Evolutionary conservation across 2,888 invertebrate species (phyloP).

Genomic region (Melangyna quadrimaculata): DNA sequence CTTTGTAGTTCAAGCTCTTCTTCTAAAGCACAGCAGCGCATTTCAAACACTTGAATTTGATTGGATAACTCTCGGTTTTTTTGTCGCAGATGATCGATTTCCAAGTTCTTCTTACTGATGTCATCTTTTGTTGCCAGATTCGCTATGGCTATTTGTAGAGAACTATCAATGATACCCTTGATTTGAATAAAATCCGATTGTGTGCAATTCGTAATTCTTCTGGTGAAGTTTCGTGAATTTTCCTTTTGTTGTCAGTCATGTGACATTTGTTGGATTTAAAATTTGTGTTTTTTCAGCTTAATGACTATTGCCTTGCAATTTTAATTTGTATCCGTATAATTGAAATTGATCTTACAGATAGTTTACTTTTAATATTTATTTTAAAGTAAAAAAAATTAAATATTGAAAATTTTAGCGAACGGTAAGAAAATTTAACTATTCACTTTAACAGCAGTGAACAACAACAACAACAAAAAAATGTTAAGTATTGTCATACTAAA

Average conservation of each 20-base stretch:
- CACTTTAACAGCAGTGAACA: no score
- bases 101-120: not conserved
- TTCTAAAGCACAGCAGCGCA: not conserved
- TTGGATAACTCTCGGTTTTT: not conserved
- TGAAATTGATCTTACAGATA: no score
- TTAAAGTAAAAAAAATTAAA: no score
- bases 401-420: no score
- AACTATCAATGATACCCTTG: not conserved
- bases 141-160: not conserved
- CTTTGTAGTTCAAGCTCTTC: not conserved
- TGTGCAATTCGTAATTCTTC: not conserved
- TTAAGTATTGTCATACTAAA: no score
- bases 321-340: no score
- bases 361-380: no score
- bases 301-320: no score
- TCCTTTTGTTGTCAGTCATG: not conserved
- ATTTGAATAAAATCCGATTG: not conserved
- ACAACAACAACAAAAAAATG: no score
- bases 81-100: not conserved
- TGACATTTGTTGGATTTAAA: no score
- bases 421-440: no score
- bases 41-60: not conserved
- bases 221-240: not conserved
- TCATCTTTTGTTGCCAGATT: slow-evolving; percentile 5
- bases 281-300: no score